Percentiles rank a stretch among this genome's conserved stretches.
Conservation (phyloP, 2,888 invertebrate species). For the Sylvicola cinctus region DNA sequence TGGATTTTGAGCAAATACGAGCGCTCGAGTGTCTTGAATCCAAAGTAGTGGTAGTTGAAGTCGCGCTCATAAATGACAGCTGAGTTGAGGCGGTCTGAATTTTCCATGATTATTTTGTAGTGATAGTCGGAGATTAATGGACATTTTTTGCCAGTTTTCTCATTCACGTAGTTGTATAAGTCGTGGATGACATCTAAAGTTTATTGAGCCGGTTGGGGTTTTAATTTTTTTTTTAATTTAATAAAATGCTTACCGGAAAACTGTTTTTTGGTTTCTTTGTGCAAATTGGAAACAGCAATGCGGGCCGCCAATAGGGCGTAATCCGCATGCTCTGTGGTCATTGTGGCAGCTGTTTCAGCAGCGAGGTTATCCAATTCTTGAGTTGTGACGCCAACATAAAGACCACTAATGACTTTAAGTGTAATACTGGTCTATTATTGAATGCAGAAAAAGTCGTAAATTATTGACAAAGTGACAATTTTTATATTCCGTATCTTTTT, state of each 20-base stretch:
- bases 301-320: constrained; percentile 79
- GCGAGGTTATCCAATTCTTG: constrained; percentile 94
- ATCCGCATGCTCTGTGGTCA: constrained; percentile 95
- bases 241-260: constrained; percentile 48
- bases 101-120: constrained; percentile 58
- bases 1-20: constrained; percentile 86
- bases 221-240: neutral
- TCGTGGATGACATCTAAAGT: constrained; percentile 72
- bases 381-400: constrained; percentile 92
- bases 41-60: constrained; percentile 94
- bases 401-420: constrained; percentile 79
- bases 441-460: too few relatives aligned
- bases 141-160: constrained; percentile 42
- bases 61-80: constrained; percentile 94
- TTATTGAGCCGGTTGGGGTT: constrained; percentile 13
- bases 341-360: constrained; percentile 95
- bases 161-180: constrained; percentile 56
- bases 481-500: too few relatives aligned
- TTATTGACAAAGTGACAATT: constrained; percentile 5
- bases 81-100: constrained; percentile 81
- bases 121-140: constrained; percentile 78
- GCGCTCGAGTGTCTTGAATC: constrained; percentile 94
- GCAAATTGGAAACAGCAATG: constrained; percentile 90
- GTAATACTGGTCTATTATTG: constrained; percentile 53
- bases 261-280: constrained; percentile 91